Conservation (phyloP, 2,113 vertebrate species). For the Gila orcuttii region DNA sequence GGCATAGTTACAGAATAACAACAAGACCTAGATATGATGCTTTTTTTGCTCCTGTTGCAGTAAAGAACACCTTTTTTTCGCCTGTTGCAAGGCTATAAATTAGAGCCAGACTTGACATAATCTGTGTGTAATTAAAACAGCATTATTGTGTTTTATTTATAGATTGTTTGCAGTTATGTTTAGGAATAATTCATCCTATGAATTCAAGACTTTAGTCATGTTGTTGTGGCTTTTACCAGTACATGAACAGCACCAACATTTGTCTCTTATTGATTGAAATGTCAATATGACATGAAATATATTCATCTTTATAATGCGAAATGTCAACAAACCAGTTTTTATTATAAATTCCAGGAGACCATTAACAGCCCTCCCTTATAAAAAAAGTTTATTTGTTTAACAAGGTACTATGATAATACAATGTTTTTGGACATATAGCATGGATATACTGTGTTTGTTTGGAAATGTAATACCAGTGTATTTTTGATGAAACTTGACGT, state of each 20-base stretch:
- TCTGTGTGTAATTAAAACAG: slow-evolving; percentile 26
- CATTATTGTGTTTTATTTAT: slow-evolving; percentile 14
- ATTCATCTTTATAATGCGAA: neutral
- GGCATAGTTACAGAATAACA: slow-evolving; percentile 69
- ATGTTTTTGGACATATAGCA: neutral
- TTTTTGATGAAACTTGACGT: neutral
- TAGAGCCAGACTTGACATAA: slow-evolving; percentile 5
- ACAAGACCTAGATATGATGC: slow-evolving; percentile 49
- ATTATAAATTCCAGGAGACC: neutral
- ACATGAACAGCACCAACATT: neutral
- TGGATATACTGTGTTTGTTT: neutral
- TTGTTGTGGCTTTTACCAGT: neutral
- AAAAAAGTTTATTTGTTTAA: neutral
- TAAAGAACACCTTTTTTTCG: neutral
- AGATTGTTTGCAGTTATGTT: neutral
- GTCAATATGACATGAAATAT: neutral
- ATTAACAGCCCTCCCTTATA: neutral
- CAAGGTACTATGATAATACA: neutral
- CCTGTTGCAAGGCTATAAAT: neutral
- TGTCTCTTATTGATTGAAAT: neutral
- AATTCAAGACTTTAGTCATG: neutral
- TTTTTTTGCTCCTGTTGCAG: slow-evolving; percentile 30
- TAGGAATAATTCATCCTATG: neutral
- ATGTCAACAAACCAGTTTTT: neutral
- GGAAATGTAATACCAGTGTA: neutral